Percentiles rank a stretch among this genome's conserved stretches.
Conservation (phyloP, 2,113 vertebrate species). For the Hippocampus guttulatus region DNA sequence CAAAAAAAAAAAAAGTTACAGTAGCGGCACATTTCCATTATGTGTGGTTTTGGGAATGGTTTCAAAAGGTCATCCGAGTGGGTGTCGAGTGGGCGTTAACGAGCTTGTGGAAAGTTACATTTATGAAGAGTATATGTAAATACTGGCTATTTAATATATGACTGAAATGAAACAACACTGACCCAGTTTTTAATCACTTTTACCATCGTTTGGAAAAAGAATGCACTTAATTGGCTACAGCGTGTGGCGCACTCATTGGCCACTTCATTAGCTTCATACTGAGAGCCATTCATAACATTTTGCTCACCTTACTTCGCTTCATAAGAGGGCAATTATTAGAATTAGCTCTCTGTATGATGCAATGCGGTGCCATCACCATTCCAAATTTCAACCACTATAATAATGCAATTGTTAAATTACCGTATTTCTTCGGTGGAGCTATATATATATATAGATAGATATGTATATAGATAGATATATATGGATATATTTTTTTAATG, state of each 20-base stretch:
- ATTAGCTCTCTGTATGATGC: too few species aligned
- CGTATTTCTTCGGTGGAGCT: too few species aligned
- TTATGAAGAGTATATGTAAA: not conserved
- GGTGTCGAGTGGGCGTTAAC: constrained; percentile 36
- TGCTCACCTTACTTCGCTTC: not conserved
- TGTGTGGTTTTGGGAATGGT: constrained; percentile 5
- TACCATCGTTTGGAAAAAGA: not conserved
- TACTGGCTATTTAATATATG: not conserved
- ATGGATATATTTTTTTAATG: too few species aligned
- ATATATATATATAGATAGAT: too few species aligned
- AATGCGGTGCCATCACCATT: too few species aligned
- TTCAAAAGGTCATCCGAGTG: constrained; percentile 24
- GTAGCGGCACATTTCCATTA: not conserved
- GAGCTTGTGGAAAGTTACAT: constrained; percentile 21
- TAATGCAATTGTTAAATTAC: too few species aligned
- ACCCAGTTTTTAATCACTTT: not conserved
- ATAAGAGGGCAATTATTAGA: too few species aligned
- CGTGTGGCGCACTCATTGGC: not conserved
- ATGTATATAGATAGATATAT: too few species aligned
- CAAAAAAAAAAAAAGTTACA: constrained; percentile 18
- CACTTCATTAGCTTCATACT: not conserved
- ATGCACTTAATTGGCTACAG: not conserved
- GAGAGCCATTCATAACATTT: not conserved
- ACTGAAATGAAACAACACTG: not conserved
- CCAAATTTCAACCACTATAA: too few species aligned